phyloP scores from a whole-genome alignment of 2,797 vertebrate genomes.

The Apogon hyalosoma region DNA sequence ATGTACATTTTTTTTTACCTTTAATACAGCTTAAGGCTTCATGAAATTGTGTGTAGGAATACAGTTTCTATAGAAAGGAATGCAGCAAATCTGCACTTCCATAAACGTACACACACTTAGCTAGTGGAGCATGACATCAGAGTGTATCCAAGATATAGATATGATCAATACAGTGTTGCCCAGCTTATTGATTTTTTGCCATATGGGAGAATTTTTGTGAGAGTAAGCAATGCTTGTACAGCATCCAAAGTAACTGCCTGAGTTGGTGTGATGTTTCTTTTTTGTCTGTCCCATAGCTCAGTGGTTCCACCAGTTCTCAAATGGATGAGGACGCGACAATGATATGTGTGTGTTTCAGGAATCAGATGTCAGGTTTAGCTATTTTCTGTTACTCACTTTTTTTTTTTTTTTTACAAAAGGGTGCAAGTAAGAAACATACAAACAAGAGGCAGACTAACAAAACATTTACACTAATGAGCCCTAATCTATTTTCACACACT shows the following conservation, averaged over 20 bases:
- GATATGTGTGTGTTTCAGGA: slow-evolving; percentile 6
- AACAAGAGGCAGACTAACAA: slow-evolving; percentile 20
- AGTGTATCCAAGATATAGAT: slow-evolving; percentile 68
- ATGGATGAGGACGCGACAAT: neutral
- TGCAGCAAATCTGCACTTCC: neutral
- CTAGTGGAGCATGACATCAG: slow-evolving; percentile 60
- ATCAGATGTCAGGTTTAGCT: slow-evolving; percentile 5
- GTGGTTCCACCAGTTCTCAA: neutral
- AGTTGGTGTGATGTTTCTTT: slow-evolving; percentile 36
- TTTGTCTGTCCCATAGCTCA: slow-evolving; percentile 1
- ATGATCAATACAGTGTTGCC: slow-evolving; percentile 75
- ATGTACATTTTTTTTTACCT: slow-evolving; percentile 10
- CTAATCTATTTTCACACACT: slow-evolving; percentile 25
- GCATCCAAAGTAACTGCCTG: slow-evolving; percentile 64
- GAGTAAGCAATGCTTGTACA: slow-evolving; percentile 66
- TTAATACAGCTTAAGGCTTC: slow-evolving; percentile 20
- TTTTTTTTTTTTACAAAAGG: neutral
- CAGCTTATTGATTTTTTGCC: slow-evolving; percentile 77
- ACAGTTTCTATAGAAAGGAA: slow-evolving; percentile 34
- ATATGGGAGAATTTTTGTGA: slow-evolving; percentile 74
- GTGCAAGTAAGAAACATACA: neutral
- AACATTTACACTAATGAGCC: slow-evolving; percentile 24
- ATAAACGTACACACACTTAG: slow-evolving; percentile 21
- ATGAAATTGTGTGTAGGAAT: slow-evolving; percentile 21
- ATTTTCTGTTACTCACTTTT: neutral